Conservation (phyloP, 2,113 vertebrate genomes). For the Ivindomyrus marchei region DNA sequence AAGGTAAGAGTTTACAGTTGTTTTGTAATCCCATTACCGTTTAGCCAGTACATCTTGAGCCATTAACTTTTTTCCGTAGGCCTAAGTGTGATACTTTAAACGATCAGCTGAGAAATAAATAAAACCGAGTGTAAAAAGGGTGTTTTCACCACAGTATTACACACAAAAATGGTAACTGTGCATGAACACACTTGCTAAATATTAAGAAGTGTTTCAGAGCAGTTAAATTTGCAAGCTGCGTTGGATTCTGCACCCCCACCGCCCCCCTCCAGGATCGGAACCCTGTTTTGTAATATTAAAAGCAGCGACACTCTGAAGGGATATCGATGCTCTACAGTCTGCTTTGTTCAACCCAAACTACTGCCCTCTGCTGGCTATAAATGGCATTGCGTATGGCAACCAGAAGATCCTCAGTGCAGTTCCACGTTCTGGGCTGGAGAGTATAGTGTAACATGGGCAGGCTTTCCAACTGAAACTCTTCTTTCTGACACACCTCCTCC, state of each 20-base stretch:
- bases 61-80: neutral
- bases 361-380: slow-evolving; percentile 54
- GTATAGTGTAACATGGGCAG: slow-evolving; percentile 56
- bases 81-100: neutral
- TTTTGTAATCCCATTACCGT: neutral
- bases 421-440: slow-evolving; percentile 56
- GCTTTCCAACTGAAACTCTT: slow-evolving; percentile 63
- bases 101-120: neutral
- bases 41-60: neutral
- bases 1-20: neutral
- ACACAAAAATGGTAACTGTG: neutral
- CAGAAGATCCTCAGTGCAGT: slow-evolving; percentile 59
- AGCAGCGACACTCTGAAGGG: neutral
- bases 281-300: neutral
- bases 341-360: slow-evolving; percentile 61
- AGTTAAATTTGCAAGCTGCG: neutral
- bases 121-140: neutral
- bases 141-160: neutral
- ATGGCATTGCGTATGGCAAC: slow-evolving; percentile 48
- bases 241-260: neutral
- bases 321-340: slow-evolving; percentile 42
- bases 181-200: neutral
- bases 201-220: neutral
- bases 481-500: slow-evolving; percentile 53
- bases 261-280: neutral